Evolutionary conservation across 2,888 invertebrate genomes (phyloP), one percentile per base, ranked within the genome.

Genomic region (Caenorhabditis doughertyi): DNA sequence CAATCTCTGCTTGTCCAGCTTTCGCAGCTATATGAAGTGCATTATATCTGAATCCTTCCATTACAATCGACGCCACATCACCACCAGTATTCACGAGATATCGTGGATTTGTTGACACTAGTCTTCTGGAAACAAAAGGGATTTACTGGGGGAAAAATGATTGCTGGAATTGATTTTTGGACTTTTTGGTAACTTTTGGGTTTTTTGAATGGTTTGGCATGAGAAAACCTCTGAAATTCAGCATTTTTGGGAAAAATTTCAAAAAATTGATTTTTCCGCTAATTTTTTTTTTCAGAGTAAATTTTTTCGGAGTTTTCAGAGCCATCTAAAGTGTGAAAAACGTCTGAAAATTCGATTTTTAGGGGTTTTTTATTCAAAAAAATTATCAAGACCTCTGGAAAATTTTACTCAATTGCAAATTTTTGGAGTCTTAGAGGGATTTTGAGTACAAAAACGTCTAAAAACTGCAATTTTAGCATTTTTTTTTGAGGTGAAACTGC

Each of bases 11-110:
- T 62, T 80, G 81, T 8, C 84, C 87, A 2, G 60, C 42, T 67
- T 81, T 79, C n/a, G 87, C 81, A 32, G 86, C 85, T 25, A 87
- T 84, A 35, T 87, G 87, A 11, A 87, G 74, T 21, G 83, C 81
- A 64, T 87, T 87, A 35, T 85, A 87, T 4, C 87, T 81, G 53
- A 83, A 83, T 44, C 87, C 87, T 60, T 85, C 87, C 87, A 86
- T 84, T 1, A 86, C 72, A 42, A 87, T 87, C 1, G 85, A 71
- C 0, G 87, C 84, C 18, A 84, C 84, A 35, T 87, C 87, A 25
- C 85, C 85, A 23, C 83, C 77, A 2, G 85, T 84, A 44, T 87
- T 87, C 42, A 87, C 81, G 23, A 87, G 49, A 70, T 55, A 87
- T n/a, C 86, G 67, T 5, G 87, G 87, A 76, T 87, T 87, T 18